Evolutionary conservation across 37 sponge, comb jelly and placozoan species (phyloP).

Genomic region (Lycopodina hypogea): DNA sequence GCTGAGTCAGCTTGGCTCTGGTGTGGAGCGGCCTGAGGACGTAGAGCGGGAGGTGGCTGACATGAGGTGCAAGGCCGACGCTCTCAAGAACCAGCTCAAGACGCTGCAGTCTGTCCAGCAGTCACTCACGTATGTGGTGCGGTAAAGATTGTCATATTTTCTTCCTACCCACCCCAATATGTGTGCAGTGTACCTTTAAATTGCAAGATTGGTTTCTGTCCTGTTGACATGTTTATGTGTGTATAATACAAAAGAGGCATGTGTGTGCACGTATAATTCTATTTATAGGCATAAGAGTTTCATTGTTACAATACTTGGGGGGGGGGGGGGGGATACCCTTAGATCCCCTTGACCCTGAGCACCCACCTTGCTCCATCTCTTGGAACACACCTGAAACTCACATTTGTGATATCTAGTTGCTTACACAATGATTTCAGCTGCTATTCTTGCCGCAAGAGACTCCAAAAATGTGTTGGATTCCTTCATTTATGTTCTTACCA

Average conservation of each 20-base stretch:
- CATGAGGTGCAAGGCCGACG: background rate
- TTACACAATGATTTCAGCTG: no score
- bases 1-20: background rate
- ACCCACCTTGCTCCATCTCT: no score
- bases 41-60: conserved; percentile 13
- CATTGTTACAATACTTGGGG: no score
- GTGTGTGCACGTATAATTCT: no score
- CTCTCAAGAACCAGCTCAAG: conserved; percentile 43
- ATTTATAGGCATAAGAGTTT: no score
- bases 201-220: background rate
- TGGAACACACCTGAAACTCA: no score
- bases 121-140: conserved; percentile 15
- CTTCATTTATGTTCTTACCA: no score
- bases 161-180: background rate
- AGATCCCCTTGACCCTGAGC: no score
- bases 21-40: background rate
- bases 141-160: background rate
- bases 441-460: no score
- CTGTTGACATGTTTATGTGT: background rate
- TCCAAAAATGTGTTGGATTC: no score
- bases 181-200: background rate
- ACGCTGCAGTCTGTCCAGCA: conserved; percentile 21
- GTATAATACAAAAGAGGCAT: background rate
- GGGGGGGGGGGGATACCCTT: no score
- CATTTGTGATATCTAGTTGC: no score